These are phyloP conservation scores for Mastomys coucha DNA, from an alignment of 2,113 vertebrate genomes.

Conservation along the genomic window DNA sequence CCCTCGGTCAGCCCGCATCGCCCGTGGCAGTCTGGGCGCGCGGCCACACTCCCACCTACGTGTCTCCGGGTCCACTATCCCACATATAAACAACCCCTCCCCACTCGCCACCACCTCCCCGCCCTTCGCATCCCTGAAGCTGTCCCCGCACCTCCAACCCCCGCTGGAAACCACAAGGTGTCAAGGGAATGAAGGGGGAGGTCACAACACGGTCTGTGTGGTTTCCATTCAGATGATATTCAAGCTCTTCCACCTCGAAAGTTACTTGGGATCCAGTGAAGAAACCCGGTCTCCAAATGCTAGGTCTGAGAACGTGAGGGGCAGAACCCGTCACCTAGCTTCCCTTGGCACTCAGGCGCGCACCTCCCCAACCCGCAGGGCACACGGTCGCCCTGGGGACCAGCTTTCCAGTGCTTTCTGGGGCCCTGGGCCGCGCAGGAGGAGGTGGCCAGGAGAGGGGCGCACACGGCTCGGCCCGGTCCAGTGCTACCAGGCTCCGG, in stretches of 20 bases:
- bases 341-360: conserved; percentile 42
- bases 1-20: conserved; percentile 18
- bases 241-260: conserved; percentile 73
- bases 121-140: not conserved
- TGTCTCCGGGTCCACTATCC: conserved; percentile 49
- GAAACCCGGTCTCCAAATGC: conserved; percentile 55
- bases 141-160: not conserved
- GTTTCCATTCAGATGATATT: conserved; percentile 42
- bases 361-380: conserved; percentile 2
- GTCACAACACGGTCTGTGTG: conserved; percentile 6
- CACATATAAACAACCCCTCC: conserved; percentile 62
- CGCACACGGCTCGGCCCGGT: conserved; percentile 57
- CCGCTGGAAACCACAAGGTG: conserved; percentile 42
- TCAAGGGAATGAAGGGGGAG: not conserved
- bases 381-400: not conserved
- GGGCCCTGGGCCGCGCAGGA: conserved; percentile 64
- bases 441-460: conserved; percentile 63
- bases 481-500: not conserved
- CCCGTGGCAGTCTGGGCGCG: conserved; percentile 46
- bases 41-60: conserved; percentile 42
- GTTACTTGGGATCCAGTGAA: conserved; percentile 78
- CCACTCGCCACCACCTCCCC: conserved; percentile 10
- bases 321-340: conserved; percentile 23
- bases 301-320: conserved; percentile 7
- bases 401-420: not conserved